Evolutionary conservation across 2,113 vertebrate species (phyloP).

Genomic region (Zosterops japonicus): DNA sequence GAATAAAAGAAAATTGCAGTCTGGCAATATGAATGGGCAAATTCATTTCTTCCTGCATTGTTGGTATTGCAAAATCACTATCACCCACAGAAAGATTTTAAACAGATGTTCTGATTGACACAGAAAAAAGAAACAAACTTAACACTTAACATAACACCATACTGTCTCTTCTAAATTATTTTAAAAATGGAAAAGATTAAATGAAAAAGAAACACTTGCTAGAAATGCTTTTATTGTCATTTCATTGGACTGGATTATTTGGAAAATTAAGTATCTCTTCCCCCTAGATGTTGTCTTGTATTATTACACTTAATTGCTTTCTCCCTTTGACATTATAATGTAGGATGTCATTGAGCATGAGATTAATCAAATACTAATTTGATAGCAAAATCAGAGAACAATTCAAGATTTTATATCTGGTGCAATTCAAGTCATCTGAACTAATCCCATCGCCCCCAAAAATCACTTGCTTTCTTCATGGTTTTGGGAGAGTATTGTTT

Average conservation of each 20-base stretch:
- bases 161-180: not conserved
- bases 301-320: not conserved
- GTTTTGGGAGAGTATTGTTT: rapidly evolving
- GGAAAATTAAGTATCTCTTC: not conserved
- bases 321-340: not conserved
- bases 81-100: not conserved
- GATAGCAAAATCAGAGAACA: not conserved
- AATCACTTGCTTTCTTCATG: not conserved
- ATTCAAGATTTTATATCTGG: not conserved
- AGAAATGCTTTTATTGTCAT: not conserved
- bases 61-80: not conserved
- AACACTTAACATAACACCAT: not conserved
- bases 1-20: not conserved
- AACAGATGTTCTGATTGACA: not conserved
- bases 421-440: not conserved
- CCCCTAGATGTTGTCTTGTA: not conserved
- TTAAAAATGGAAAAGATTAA: not conserved
- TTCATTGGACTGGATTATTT: not conserved
- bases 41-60: not conserved
- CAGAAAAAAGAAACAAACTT: not conserved
- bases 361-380: not conserved
- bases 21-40: not conserved
- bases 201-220: not conserved
- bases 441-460: not conserved
- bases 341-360: not conserved